Evolutionary conservation across 2,797 vertebrate species (phyloP).

Genomic region (Gymnoscopelus microlampas): DNA sequence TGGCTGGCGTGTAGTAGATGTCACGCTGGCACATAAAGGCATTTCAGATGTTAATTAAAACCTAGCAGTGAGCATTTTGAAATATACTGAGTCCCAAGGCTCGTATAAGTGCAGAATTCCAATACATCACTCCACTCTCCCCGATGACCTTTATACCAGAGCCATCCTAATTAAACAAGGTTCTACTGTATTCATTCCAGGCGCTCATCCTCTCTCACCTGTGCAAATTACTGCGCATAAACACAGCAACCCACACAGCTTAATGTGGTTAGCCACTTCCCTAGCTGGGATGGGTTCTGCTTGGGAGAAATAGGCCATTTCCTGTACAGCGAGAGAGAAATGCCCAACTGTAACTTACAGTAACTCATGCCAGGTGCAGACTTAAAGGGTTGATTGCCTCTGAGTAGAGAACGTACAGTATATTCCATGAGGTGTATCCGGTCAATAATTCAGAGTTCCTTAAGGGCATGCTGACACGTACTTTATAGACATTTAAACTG

Average conservation of each 20-base stretch:
- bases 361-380: conserved; percentile 71
- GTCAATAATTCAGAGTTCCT: conserved; percentile 27
- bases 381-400: conserved; percentile 51
- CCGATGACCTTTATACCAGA: conserved; percentile 33
- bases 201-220: conserved; percentile 71
- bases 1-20: conserved; percentile 13
- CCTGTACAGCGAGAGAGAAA: conserved; percentile 65
- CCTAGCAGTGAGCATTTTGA: conserved; percentile 8
- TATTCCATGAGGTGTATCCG: conserved; percentile 25
- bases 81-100: background rate
- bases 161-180: conserved; percentile 57
- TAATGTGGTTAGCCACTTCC: conserved; percentile 81
- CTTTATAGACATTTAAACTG: conserved; percentile 16
- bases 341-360: conserved; percentile 68
- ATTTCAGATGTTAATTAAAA: conserved; percentile 5
- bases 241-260: conserved; percentile 66
- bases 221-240: conserved; percentile 75
- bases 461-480: conserved; percentile 24
- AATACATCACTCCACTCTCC: conserved; percentile 65
- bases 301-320: conserved; percentile 76
- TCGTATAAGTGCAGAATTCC: conserved; percentile 56
- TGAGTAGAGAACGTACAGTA: conserved; percentile 41
- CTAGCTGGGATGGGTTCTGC: conserved; percentile 64
- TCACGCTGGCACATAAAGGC: conserved; percentile 19
- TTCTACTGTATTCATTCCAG: conserved; percentile 53